A percentile compares a stretch with the other conserved stretches of the same genome.
phyloP scores from a whole-genome alignment of 2,888 invertebrate genomes.

The Crepidodera aurea region DNA sequence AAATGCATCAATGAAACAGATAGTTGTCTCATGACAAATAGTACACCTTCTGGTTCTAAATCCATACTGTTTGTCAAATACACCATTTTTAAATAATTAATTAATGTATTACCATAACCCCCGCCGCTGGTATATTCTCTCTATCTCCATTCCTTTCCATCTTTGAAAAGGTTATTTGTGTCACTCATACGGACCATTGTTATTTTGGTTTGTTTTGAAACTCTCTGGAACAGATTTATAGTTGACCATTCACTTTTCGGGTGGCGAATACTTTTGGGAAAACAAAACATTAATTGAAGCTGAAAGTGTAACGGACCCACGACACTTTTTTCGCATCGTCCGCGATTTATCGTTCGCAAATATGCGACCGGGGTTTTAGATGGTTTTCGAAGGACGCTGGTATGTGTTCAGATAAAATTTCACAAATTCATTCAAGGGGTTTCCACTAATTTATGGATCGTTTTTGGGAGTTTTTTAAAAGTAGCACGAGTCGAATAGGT shows the following conservation, averaged over 20 bases:
- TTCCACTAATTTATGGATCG: too few species aligned
- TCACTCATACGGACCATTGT: slow-evolving; percentile 61
- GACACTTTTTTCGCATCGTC: slow-evolving; percentile 43
- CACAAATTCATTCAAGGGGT: too few species aligned
- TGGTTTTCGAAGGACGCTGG: neutral
- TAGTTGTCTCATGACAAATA: too few species aligned
- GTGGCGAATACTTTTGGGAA: slow-evolving; percentile 49
- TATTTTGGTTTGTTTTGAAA: slow-evolving; percentile 61
- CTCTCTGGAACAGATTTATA: slow-evolving; percentile 56
- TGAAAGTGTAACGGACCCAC: slow-evolving; percentile 51
- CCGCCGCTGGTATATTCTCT: slow-evolving; percentile 16
- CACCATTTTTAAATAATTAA: too few species aligned
- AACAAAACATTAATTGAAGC: slow-evolving; percentile 55
- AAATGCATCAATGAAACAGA: too few species aligned
- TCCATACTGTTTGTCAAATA: too few species aligned
- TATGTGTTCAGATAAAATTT: neutral
- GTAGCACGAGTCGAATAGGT: too few species aligned
- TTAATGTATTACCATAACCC: too few species aligned
- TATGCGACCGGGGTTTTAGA: slow-evolving; percentile 32
- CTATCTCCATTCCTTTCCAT: slow-evolving; percentile 31
- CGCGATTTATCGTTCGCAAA: slow-evolving; percentile 42
- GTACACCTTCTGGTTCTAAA: too few species aligned
- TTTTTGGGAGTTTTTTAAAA: too few species aligned
- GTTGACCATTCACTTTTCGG: slow-evolving; percentile 48
- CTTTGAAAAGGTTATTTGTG: slow-evolving; percentile 57